Evolutionary conservation across 2,797 vertebrate genomes (phyloP), one percentile per base, ranked within the genome.

Genomic region (Oryzias dopingdopingensis): DNA sequence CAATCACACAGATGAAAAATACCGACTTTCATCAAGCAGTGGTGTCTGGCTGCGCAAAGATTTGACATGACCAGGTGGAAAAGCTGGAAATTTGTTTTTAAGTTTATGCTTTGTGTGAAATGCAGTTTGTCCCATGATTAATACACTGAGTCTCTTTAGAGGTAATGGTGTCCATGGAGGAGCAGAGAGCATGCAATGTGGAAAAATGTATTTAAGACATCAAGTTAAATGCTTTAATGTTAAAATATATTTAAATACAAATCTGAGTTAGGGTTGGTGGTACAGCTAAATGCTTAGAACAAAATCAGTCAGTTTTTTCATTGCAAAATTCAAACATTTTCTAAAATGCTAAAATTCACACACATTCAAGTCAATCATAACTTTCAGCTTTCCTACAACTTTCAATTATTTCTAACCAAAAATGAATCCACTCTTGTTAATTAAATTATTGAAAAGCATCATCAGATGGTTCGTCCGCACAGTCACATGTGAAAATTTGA

Each of bases 1-100:
- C 90, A 89, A 90, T 86, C 88, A 83, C 79, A 77, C 47, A 59
- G 62, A 51, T 57, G 62, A 42, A 41, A 62, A 73, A 60, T 37
- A 71, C 70, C 73, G 73, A 52, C 76, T 87, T 85, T 90, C 83
- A 83, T 70, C 67, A 67, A 74, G 80, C 78, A 60, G 60, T 74
- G 69, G 68, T 72, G 71, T 76, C 67, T 74, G 82, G 68, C 67
- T 77, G 53, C 51, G 46, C 84, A 70, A 37, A 73, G 80, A 70
- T 76, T 49, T 62, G 29, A 66, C 67, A 75, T 52, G 73, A 82
- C 62, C 46, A 68, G 71, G 47, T 54, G 67, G 62, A 83, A 82
- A 84, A 83, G 64, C 60, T 70, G 43, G 26, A 68, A 80, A 77
- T 70, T 73, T 60, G 4, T 63, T 72, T 72, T 82, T 77, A 64